These are phyloP conservation scores for Diarsia brunnea DNA, from an alignment of 2,888 invertebrate species.

Conservation along the genomic window DNA sequence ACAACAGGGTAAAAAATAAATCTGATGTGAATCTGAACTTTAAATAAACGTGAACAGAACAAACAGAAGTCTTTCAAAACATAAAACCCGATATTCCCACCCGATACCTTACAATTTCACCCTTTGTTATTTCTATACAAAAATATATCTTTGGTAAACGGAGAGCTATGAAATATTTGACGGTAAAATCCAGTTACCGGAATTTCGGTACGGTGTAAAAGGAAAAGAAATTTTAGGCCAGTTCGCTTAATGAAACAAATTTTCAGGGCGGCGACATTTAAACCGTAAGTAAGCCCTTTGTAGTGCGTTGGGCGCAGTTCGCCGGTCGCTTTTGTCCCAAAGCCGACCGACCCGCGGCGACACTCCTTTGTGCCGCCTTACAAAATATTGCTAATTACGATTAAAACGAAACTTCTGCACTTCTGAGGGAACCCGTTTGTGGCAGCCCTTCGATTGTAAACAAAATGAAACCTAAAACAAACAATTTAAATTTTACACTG, in stretches of 20 bases:
- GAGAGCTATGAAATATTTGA: constrained; percentile 81
- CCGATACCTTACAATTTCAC: constrained; percentile 77
- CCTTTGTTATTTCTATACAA: constrained; percentile 78
- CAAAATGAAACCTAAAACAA: constrained; percentile 46
- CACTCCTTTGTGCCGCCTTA: constrained; percentile 83
- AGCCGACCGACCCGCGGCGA: constrained; percentile 79
- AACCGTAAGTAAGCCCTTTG: constrained; percentile 89
- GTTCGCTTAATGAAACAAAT: constrained; percentile 89
- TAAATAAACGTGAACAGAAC: constrained; percentile 56
- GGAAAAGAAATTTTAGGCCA: constrained; percentile 85
- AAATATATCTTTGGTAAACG: constrained; percentile 78
- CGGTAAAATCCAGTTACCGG: constrained; percentile 74
- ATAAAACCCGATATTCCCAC: constrained; percentile 74
- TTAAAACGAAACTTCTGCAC: constrained; percentile 80
- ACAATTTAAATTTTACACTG: constrained; percentile 13
- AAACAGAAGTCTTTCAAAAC: constrained; percentile 67
- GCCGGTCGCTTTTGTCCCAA: constrained; percentile 80
- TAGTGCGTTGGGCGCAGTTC: constrained; percentile 77
- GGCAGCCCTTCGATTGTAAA: constrained; percentile 53
- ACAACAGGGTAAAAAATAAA: constrained; percentile 38
- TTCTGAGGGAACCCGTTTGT: constrained; percentile 56
- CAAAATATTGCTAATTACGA: constrained; percentile 88
- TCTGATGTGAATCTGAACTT: constrained; percentile 60
- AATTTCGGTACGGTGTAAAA: constrained; percentile 76
- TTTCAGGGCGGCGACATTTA: constrained; percentile 88